Base-by-base conservation (phyloP, 2,888 invertebrate genomes). In the Drymonia ruficornis region DNA sequence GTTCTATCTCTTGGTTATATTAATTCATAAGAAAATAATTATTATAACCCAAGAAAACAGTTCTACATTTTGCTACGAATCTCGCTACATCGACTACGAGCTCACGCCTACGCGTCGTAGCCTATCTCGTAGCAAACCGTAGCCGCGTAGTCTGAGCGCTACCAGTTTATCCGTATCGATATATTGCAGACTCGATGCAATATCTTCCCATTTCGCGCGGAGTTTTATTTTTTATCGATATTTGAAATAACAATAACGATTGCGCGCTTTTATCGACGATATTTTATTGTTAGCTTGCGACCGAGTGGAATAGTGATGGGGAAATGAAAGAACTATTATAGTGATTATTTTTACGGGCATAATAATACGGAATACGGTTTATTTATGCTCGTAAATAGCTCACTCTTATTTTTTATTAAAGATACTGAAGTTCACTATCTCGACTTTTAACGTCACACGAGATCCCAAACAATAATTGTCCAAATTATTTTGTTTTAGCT, bases 221-320 rank as follows among this genome's bases (percentile, higher is more conserved):
- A 72, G 69, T 74, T 76, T 74, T 75, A 74, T 76, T 78, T 76
- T 73, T 61, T 74, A 79, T 83, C 80, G 82, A 83, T 80, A 80
- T 76, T 75, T 63, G 53, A 53, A 74, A 71, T 73, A 70, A 82
- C 82, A 82, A 82, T 80, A 75, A 66, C 79, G 74, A 80, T 77
- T 72, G 80, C 69, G 62, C 54, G 68, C 64, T 74, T 75, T 81
- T 81, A 85, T 81, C 79, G 82, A 55, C 70, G 67, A 70, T 78
- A 74, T 75, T 81, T 82, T 78, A 80, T 76, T 75, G 70, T 70
- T 57, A 57, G 54, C 66, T 55, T 53, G 43, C 50, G 5, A 55
- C 45, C 54, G 63, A 59, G 56, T 44, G 47, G 28, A 54, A 36
- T 48, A 59, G 49, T 65, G 68, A 66, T 63, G 28, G 56, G 19